Base-by-base conservation (phyloP, 1,140 invertebrate species). In the Ctenoplectra terminalis region DNA sequence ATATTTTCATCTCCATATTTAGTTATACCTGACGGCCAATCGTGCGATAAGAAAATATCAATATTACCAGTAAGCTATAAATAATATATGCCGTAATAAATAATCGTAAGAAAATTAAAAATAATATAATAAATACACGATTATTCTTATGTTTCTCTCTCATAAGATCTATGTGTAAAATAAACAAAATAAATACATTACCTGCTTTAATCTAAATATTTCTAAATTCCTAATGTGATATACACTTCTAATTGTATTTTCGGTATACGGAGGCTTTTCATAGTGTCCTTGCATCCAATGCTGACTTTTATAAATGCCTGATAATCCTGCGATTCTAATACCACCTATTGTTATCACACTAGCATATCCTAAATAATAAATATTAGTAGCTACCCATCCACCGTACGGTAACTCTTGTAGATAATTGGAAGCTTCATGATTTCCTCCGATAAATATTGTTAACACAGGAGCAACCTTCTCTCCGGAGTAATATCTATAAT, bases 401-500 rank as follows among this genome's bases (percentile, higher is more conserved):
- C 99, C 99, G 93, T 99, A 99, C 0, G 98, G 96, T 52, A 99
- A 92, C 93, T 99, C 98, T 94, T 99, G 98, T 34, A 99, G 95
- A 94, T 98, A 98, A 94, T 99, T 99, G 1, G 98, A 99, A 20
- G 99, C 98, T 95, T 99, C 99, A 92, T 99, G 99, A 94, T 99
- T 99, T 8, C 99, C 99, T 63, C 99, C 99, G 92, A 99, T 98
- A 90, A 99, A 99, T 81, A 99, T 94, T 2, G 99, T 99, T 72
- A 99, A 93, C 61, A 99, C 94, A 15, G 99, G 99, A 6, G 99
- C 99, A 79, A 94, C 93, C 90, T 97, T 97, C 92, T 99, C 97
- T n/a, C 98, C 99, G 84, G 96, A 98, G 92, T 99, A 99, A 94
- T 99, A 99, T 93, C 98, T 99, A 87, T 54, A 94, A 93, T 71